phyloP scores from a whole-genome alignment of 2,888 invertebrate genomes.

The Lithosia quadra region DNA sequence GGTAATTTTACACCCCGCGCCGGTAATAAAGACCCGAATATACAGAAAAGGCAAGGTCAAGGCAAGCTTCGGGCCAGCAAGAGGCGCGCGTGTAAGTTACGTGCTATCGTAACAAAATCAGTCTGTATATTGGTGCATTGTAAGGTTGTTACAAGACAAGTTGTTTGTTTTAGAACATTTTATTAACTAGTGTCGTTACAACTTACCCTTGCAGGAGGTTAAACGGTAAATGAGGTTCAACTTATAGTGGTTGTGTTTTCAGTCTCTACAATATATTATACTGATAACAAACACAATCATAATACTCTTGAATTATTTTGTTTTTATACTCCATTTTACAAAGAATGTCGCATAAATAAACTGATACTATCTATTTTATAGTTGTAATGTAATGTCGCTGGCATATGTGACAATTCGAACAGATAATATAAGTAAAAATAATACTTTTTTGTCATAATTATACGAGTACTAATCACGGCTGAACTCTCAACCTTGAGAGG shows the following conservation, averaged over 20 bases:
- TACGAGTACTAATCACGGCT: too few species aligned
- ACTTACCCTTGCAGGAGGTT: background rate
- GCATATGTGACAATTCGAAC: background rate
- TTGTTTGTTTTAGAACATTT: background rate
- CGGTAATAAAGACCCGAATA: too few species aligned
- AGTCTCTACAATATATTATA: background rate
- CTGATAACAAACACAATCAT: background rate
- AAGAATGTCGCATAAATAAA: background rate
- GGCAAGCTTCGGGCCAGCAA: too few species aligned
- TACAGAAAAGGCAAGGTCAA: too few species aligned
- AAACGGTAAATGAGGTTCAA: background rate
- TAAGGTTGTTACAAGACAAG: background rate
- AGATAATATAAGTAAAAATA: too few species aligned
- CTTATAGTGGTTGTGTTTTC: background rate
- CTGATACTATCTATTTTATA: constrained; percentile 2
- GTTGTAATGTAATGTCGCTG: background rate
- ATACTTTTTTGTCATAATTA: too few species aligned
- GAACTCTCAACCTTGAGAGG: too few species aligned
- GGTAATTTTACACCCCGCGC: too few species aligned
- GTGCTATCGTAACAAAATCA: too few species aligned
- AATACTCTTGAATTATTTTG: background rate
- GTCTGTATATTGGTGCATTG: too few species aligned
- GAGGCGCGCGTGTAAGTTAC: too few species aligned
- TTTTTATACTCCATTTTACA: constrained; percentile 2
- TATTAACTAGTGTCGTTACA: background rate